Evolutionary conservation across 2,113 vertebrate species (phyloP).

Genomic region (Amphilophus citrinellus): DNA sequence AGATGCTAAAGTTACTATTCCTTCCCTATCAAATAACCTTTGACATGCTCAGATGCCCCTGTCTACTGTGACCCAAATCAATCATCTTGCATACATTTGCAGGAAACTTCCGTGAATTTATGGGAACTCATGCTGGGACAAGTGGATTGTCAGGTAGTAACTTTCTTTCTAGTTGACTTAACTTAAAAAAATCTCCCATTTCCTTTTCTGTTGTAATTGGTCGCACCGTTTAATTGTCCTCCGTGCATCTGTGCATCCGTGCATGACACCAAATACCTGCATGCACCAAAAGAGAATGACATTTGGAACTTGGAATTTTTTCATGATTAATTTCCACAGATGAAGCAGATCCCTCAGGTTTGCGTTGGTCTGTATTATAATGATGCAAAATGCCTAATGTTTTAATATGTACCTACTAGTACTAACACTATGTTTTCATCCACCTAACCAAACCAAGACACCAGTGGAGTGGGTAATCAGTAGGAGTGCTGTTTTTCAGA

Average conservation of each 20-base stretch:
- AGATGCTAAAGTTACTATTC: conserved; percentile 5
- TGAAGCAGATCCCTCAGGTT: conserved; percentile 15
- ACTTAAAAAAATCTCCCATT: conserved; percentile 41
- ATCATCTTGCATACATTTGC: conserved; percentile 83
- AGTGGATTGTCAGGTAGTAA: conserved; percentile 85
- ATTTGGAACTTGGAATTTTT: not conserved
- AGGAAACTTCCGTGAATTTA: conserved; percentile 87
- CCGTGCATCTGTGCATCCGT: conserved; percentile 61
- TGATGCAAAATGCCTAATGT: not conserved
- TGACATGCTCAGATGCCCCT: conserved; percentile 41
- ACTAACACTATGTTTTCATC: conserved; percentile 53
- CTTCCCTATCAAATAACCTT: conserved; percentile 18
- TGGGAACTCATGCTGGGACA: conserved; percentile 84
- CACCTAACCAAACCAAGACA: not conserved
- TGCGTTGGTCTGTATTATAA: not conserved
- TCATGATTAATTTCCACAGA: not conserved
- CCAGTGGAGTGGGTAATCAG: not conserved
- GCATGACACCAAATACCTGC: conserved; percentile 54
- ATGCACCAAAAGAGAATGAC: conserved; percentile 36
- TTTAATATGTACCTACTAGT: conserved; percentile 19
- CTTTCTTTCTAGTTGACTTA: conserved; percentile 71
- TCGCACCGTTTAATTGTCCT: conserved; percentile 42
- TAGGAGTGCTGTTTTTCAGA: not conserved
- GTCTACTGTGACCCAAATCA: conserved; percentile 71
- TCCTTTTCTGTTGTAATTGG: conserved; percentile 47